Evolutionary conservation across 2,797 vertebrate genomes (phyloP).

Genomic region (Hoplostethus mediterraneus): DNA sequence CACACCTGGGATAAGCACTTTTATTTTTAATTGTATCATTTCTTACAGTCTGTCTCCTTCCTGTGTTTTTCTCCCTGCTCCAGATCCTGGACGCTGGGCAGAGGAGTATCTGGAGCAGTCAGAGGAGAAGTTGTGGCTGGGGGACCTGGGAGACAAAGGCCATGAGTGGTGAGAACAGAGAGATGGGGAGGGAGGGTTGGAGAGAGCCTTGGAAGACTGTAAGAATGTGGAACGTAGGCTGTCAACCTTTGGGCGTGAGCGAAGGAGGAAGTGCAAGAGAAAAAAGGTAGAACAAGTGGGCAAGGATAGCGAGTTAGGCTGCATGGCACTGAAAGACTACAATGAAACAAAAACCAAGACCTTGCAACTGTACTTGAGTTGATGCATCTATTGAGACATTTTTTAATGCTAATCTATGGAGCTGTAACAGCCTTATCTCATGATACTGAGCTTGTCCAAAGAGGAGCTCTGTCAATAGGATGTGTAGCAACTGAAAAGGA

Average conservation of each 20-base stretch:
- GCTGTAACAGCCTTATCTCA: not conserved
- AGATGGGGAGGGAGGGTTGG: not conserved
- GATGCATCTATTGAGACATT: conserved; percentile 3
- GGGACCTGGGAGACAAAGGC: conserved; percentile 90
- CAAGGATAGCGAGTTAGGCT: conserved; percentile 8
- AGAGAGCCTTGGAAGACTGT: conserved; percentile 13
- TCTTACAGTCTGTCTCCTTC: conserved; percentile 20
- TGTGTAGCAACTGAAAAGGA: conserved; percentile 1
- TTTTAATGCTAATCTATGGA: not conserved
- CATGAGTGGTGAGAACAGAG: conserved; percentile 89
- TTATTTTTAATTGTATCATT: not conserved
- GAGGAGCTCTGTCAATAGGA: not conserved
- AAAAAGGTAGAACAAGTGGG: not conserved
- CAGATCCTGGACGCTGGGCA: conserved; percentile 97
- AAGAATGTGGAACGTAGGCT: not conserved
- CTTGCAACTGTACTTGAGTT: conserved; percentile 23
- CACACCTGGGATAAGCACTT: conserved; percentile 2
- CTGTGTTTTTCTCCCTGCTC: conserved; percentile 7
- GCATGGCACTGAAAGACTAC: not conserved
- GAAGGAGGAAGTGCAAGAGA: conserved; percentile 2
- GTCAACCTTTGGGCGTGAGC: not conserved
- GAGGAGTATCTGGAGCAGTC: conserved; percentile 98
- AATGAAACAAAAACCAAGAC: conserved; percentile 1
- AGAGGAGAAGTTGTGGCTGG: conserved; percentile 97
- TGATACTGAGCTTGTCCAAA: not conserved